Evolutionary conservation across 53 echinoderm and acorn worm species (phyloP).

Genomic region (Echinarachnius parma): DNA sequence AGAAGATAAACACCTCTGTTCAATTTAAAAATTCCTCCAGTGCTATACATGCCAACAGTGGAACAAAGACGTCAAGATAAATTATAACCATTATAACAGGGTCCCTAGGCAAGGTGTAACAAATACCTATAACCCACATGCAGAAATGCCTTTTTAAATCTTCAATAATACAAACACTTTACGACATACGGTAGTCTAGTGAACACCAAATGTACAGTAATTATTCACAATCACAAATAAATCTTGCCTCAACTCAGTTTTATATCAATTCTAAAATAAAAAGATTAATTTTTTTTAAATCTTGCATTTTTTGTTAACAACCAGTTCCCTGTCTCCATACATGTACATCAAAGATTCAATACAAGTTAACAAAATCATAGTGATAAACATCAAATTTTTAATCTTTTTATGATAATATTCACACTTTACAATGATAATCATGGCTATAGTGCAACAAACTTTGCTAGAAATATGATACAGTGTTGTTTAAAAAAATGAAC

Average conservation of each 20-base stretch:
- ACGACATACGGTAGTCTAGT: conserved; percentile 46
- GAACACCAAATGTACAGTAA: conserved; percentile 46
- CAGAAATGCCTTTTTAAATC: conserved; percentile 17
- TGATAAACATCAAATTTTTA: conserved; percentile 44
- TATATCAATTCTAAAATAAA: conserved; percentile 42
- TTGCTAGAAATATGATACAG: conserved; percentile 50
- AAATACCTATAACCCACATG: conserved; percentile 49
- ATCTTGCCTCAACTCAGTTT: conserved; percentile 22
- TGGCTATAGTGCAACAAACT: conserved; percentile 46
- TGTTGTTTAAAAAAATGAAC: conserved; percentile 46
- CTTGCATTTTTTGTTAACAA: conserved; percentile 7
- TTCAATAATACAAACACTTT: conserved; percentile 51
- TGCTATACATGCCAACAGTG: conserved; percentile 48
- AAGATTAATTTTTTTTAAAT: conserved; percentile 19
- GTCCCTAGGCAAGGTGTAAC: conserved; percentile 35
- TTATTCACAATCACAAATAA: conserved; percentile 49
- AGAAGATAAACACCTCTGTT: conserved; percentile 45
- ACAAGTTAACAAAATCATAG: conserved; percentile 21
- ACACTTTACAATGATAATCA: conserved; percentile 45
- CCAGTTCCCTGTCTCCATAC: conserved; percentile 8
- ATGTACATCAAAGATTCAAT: conserved; percentile 36
- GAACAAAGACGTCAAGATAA: conserved; percentile 50
- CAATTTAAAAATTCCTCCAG: conserved; percentile 43
- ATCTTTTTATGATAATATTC: conserved; percentile 25
- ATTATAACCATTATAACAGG: conserved; percentile 52